A percentile compares a stretch with the other conserved stretches of the same genome.
phyloP scores from a whole-genome alignment of 2,797 vertebrate genomes.

The Tragopan temminckii region DNA sequence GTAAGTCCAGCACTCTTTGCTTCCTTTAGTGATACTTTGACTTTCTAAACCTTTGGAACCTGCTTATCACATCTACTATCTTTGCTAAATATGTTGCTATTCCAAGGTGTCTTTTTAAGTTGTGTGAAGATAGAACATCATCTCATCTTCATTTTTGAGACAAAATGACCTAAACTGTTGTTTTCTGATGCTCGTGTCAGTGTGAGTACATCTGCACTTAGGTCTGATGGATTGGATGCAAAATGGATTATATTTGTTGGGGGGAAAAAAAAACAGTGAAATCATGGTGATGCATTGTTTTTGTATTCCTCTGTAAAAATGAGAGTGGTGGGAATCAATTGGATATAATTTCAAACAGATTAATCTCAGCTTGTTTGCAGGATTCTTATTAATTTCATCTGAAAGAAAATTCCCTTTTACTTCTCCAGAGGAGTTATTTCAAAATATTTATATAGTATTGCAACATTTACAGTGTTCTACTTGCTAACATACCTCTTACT shows the following conservation, averaged over 20 bases:
- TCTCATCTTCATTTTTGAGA: not conserved
- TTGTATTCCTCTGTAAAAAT: not conserved
- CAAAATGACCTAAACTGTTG: not conserved
- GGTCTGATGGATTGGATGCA: not conserved
- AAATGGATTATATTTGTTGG: not conserved
- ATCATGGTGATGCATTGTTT: not conserved
- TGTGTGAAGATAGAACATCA: not conserved
- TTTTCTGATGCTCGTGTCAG: not conserved
- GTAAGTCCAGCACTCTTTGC: not conserved
- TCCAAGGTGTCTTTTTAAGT: not conserved
- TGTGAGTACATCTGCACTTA: not conserved
- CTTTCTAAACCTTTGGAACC: not conserved
- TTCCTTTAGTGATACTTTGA: not conserved
- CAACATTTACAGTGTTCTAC: not conserved
- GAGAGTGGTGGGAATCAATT: not conserved
- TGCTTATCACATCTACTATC: not conserved
- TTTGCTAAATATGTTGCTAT: not conserved
- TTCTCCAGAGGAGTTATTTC: not conserved
- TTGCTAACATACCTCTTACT: not conserved
- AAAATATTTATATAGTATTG: conserved; percentile 20
- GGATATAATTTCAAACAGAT: not conserved
- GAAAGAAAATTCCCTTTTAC: not conserved
- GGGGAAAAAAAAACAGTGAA: not conserved
- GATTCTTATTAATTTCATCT: not conserved
- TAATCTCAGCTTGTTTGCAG: not conserved